A percentile compares a stretch with the other conserved stretches of the same genome.
These are phyloP conservation scores for Gymnarchus niloticus DNA, from an alignment of 2,113 vertebrate species.

Conservation along the genomic window DNA sequence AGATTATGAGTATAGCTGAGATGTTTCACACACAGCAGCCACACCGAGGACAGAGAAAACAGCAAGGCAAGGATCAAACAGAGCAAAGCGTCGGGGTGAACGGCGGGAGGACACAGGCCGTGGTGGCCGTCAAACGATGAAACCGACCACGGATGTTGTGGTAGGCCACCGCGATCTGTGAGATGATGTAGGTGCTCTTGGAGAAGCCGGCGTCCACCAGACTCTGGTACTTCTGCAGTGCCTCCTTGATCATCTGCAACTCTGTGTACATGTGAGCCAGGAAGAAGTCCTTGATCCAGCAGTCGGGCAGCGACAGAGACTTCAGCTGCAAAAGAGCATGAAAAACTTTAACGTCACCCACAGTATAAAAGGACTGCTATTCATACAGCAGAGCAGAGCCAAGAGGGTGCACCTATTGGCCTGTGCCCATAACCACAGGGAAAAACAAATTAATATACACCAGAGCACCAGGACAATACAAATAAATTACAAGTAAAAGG, in stretches of 20 bases:
- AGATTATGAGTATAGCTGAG: not conserved
- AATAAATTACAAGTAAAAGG: too few species aligned
- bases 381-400: too few species aligned
- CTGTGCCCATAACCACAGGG: too few species aligned
- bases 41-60: too few species aligned
- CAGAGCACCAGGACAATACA: too few species aligned
- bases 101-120: not conserved
- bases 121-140: not conserved
- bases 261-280: slow-evolving; percentile 98
- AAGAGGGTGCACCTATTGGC: too few species aligned
- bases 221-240: slow-evolving; percentile 93
- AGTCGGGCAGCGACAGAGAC: slow-evolving; percentile 90
- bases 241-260: slow-evolving; percentile 96
- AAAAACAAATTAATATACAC: too few species aligned
- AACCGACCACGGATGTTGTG: slow-evolving; percentile 91
- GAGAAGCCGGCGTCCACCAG: slow-evolving; percentile 94
- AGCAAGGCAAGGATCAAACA: not conserved
- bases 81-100: too few species aligned
- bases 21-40: not conserved
- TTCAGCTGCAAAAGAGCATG: slow-evolving; percentile 72
- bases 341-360: not conserved
- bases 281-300: slow-evolving; percentile 98
- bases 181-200: slow-evolving; percentile 97
- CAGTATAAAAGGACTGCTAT: too few species aligned
- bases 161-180: slow-evolving; percentile 96